phyloP scores from a whole-genome alignment of 2,113 vertebrate genomes.

The Gambusia affinis region DNA sequence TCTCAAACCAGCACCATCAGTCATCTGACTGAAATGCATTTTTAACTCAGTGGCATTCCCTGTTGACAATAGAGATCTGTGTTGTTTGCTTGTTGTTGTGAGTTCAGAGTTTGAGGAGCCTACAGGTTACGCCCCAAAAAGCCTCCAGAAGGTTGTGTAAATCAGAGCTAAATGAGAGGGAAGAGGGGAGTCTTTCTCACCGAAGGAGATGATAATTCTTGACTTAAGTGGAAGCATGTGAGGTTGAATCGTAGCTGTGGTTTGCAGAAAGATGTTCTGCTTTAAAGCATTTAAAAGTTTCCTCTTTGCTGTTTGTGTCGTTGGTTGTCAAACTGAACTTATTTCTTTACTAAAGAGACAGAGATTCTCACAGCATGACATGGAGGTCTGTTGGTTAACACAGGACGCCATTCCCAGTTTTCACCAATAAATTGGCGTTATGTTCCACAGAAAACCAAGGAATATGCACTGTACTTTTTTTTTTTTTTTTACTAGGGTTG shows the following conservation, averaged over 20 bases:
- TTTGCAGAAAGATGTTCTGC: constrained; percentile 15
- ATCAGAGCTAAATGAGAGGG: constrained; percentile 69
- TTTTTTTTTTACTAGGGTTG: too few relatives aligned
- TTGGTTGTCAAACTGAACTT: too few relatives aligned
- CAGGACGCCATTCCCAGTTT: too few relatives aligned
- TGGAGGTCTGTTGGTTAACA: too few relatives aligned
- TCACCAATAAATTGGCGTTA: too few relatives aligned
- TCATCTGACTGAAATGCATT: background rate
- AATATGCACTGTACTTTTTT: too few relatives aligned
- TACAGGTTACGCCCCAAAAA: background rate
- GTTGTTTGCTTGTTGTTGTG: constrained; percentile 20
- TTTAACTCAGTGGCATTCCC: background rate
- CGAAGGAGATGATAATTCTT: constrained; percentile 66
- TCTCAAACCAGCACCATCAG: constrained; percentile 23
- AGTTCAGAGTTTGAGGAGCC: constrained; percentile 6
- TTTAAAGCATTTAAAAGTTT: constrained; percentile 2
- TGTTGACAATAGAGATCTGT: background rate
- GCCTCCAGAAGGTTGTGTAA: constrained; percentile 49
- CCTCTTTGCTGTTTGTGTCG: background rate
- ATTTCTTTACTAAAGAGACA: background rate
- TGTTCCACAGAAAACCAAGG: too few relatives aligned
- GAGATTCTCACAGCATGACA: background rate
- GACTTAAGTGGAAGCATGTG: constrained; percentile 73
- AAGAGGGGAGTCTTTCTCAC: constrained; percentile 51
- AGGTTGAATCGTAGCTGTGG: constrained; percentile 24